Evolutionary conservation across 1,140 invertebrate species (phyloP), one percentile per base, ranked within the genome.

Genomic region (Propsilocerus akamusi): DNA sequence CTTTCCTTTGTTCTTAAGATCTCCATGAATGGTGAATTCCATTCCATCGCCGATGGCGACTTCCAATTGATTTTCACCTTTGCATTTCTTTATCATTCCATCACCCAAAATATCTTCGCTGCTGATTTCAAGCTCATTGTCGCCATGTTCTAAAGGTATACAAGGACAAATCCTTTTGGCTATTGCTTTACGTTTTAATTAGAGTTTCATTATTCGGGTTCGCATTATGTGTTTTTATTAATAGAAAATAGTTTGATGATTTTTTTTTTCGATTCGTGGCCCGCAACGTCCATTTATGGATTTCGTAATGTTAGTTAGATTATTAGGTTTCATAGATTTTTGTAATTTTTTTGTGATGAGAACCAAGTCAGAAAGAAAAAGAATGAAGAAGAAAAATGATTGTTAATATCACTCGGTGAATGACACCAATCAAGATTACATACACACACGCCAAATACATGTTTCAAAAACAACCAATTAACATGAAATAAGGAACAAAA

Each of bases 1-100:
- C 63, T 78, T 81, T 58, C 62, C 53, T 59, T 81, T 72, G 48
- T 65, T 76, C 70, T 79, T 78, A 57, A 78, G 68, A 68, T 83
- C 81, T 69, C 80, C 86, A 65, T 88, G 85, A 70, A 90, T 88
- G 4, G 83, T 87, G 59, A 90, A 86, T 67, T 91, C 86, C 81
- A 90, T 86, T 41, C 86, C 86, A 63, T 90, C 86, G 7, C 86
- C 84, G 56, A 90, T 89, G 25, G 84, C 84, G 53, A 91, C 84
- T 70, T 91, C 88, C 49, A 90, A 73, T 65, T 87, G 83, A 53
- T 86, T 84, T 70, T 87, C 86, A 55, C 81, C 80, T 65, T 90
- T 91, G 56, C 86, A 83, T 60, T 82, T 77, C 64, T 82, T 85
- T 52, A 88, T 76, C 52, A 88, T 78, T 25, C 84, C 83, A 68